Conservation (phyloP, 2,888 invertebrate species). For the Drosophila neoperkinsi region DNA sequence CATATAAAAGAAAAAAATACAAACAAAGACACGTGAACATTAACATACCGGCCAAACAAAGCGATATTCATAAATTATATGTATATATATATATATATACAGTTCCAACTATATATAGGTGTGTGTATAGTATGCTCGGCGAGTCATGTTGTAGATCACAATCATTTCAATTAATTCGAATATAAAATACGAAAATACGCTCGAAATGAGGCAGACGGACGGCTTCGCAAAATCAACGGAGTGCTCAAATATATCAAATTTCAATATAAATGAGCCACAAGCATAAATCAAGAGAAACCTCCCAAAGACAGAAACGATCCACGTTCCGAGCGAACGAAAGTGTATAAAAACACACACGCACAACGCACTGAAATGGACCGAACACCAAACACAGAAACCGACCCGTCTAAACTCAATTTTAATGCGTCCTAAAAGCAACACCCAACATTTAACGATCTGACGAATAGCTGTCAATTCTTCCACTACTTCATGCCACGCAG, state of each 20-base stretch:
- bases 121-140: slow-evolving; percentile 33
- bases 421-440: slow-evolving; percentile 53
- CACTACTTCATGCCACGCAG: background rate
- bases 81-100: slow-evolving; percentile 26
- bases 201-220: slow-evolving; percentile 53
- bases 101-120: slow-evolving; percentile 17
- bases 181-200: slow-evolving; percentile 70
- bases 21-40: slow-evolving; percentile 64
- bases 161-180: slow-evolving; percentile 79
- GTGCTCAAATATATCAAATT: slow-evolving; percentile 78
- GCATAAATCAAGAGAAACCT: slow-evolving; percentile 70
- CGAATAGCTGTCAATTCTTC: slow-evolving; percentile 67
- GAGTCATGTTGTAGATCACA: slow-evolving; percentile 76
- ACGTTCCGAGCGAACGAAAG: slow-evolving; percentile 51
- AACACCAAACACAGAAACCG: slow-evolving; percentile 14
- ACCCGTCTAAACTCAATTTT: slow-evolving; percentile 41
- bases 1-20: slow-evolving; percentile 29
- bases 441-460: slow-evolving; percentile 67
- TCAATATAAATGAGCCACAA: slow-evolving; percentile 76
- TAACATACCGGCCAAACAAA: slow-evolving; percentile 55
- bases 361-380: slow-evolving; percentile 37
- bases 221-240: slow-evolving; percentile 72
- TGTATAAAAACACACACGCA: slow-evolving; percentile 53
- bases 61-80: slow-evolving; percentile 65
- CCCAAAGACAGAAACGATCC: slow-evolving; percentile 31